Evolutionary conservation across 2,888 invertebrate genomes (phyloP), one percentile per base, ranked within the genome.

Genomic region (Chalcis sispes): DNA sequence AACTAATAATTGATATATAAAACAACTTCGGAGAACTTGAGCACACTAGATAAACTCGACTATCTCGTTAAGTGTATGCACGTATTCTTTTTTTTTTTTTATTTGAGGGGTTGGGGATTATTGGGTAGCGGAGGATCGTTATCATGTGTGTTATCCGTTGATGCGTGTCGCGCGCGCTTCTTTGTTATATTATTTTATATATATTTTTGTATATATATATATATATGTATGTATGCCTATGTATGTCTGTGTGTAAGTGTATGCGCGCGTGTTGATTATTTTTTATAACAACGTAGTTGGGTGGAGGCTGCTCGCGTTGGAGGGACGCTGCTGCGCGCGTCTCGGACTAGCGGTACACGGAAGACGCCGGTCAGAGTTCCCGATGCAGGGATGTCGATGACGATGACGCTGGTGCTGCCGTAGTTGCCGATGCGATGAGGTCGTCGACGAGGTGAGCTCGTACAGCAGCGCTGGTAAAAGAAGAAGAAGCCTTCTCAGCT

Each of bases 21-120:
- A 72, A 54, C 29, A 74, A 71, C 74, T 81, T 82, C 81, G 80
- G 77, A 83, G 82, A 86, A 85, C 84, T 84, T 84, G 84, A 86
- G 84, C 87, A 87, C 87, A 78, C 78, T 75, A 54, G 75, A 75
- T 65, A 73, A n/a, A 75, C 75, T 73, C 66, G 69, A 75, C 59
- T 75, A 75, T 70, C 62, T 46, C 70, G 66, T 59, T 61, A 18
- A 25, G 4, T 79, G 84, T 83, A 81, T 81, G 79, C 79, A 77
- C 79, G 65, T 48, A 0, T n/a, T n/a, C n/a, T n/a, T n/a, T n/a
- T n/a, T n/a, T n/a, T n/a, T n/a, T n/a, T n/a, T 80, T 78, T 56
- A 50, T 66, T 61, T 66, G 50, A 61, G 52, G 62, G 59, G 18
- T 25, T 65, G 58, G 54, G 50, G n/a, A 46, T 62, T 46, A 42